Evolutionary conservation across 1,140 invertebrate genomes (phyloP).

Genomic region (Andricus grossulariae): DNA sequence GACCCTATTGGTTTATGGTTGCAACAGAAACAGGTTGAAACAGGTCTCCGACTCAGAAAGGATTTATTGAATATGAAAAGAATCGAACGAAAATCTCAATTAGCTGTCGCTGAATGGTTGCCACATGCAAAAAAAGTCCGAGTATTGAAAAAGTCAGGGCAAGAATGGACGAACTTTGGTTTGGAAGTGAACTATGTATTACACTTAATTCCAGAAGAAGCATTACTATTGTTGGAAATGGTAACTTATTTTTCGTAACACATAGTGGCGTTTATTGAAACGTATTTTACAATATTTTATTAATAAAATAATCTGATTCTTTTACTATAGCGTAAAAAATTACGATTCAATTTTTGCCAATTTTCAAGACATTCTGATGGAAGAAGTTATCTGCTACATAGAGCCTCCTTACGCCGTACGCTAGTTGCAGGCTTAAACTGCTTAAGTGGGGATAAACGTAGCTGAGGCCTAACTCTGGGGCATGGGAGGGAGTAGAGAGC

Average conservation of each 20-base stretch:
- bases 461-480: too few relatives aligned
- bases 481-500: too few relatives aligned
- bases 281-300: too few relatives aligned
- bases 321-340: too few relatives aligned
- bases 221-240: constrained; percentile 79
- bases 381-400: too few relatives aligned
- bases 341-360: too few relatives aligned
- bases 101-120: constrained; percentile 79
- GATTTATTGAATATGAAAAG: constrained; percentile 77
- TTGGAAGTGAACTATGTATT: constrained; percentile 72
- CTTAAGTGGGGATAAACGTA: too few relatives aligned
- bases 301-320: too few relatives aligned
- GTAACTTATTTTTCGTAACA: constrained; percentile 64
- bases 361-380: too few relatives aligned
- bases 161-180: constrained; percentile 78
- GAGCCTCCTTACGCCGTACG: too few relatives aligned
- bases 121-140: constrained; percentile 76
- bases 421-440: too few relatives aligned
- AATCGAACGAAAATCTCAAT: constrained; percentile 77
- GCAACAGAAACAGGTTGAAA: constrained; percentile 78
- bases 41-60: constrained; percentile 76
- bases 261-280: too few relatives aligned
- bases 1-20: constrained; percentile 78
- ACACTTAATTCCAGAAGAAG: constrained; percentile 80
- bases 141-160: constrained; percentile 78